Base-by-base conservation (phyloP, 2,888 invertebrate species). In the Seira musarum region DNA sequence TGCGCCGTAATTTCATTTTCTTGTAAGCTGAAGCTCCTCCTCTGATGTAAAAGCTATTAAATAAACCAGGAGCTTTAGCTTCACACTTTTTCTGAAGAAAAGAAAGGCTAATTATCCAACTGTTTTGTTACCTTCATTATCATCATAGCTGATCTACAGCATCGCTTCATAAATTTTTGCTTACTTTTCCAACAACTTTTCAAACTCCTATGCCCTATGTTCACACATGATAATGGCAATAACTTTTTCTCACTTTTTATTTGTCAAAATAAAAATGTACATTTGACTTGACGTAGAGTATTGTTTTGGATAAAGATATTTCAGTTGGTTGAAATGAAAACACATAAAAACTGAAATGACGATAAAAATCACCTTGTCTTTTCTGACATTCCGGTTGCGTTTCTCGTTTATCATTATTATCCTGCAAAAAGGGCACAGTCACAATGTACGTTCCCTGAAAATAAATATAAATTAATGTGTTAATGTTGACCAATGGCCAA, bases 61-160 rank as follows among this genome's bases (percentile, higher is more conserved):
- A 40, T 13, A 13, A 40, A 40, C 6, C 40, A 13, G 40, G 40
- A 40, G 40, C 40, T 5, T 13, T 40, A 40, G 10, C 17, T 69
- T 69, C 69, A 69, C 69, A 69, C 69, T 25, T 66, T 66, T 30
- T 17, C 66, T 13, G 8, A 25, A 57, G n/a, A n/a, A n/a, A 57
- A n/a, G 21, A 63, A 63, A 63, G 25, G 69, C 70, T 77, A 77
- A 77, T 77, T 77, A 77, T n/a, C 69, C 22, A 49, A 57, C 76
- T n/a, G n/a, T 77, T 77, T 77, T 64, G 67, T 66, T 74, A 74
- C 67, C 60, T 49, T 17, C 67, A 63, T 63, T 72, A 67, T 74
- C 74, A 67, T 60, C 60, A 67, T 67, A 57, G 64, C 19, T 22
- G 65, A 30, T 49, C n/a, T n/a, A n/a, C n/a, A 73, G 64, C 65